Conservation (phyloP, 2,797 vertebrate genomes). For the Sebastes trivittatus region DNA sequence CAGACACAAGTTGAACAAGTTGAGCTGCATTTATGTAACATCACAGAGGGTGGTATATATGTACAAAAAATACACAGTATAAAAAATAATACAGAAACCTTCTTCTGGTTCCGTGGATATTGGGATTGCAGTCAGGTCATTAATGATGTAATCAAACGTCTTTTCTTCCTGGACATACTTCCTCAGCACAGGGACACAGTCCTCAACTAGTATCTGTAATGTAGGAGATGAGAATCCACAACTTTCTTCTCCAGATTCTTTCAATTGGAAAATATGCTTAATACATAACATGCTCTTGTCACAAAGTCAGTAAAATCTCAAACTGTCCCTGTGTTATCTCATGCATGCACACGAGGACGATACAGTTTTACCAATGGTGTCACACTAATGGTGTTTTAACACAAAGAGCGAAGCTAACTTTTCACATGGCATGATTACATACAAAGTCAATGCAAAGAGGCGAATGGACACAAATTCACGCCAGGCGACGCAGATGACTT, state of each 20-base stretch:
- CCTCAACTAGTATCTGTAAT: slow-evolving; percentile 92
- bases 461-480: too few species aligned
- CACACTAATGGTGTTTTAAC: background rate
- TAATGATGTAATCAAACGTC: slow-evolving; percentile 97
- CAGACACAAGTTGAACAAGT: background rate
- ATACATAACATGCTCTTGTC: background rate
- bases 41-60: background rate
- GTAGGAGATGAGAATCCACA: background rate
- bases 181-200: slow-evolving; percentile 97
- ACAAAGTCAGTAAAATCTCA: background rate
- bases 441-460: too few species aligned
- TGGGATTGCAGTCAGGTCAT: slow-evolving; percentile 96
- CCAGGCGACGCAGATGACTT: background rate
- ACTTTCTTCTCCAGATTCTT: background rate
- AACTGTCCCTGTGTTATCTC: background rate
- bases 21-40: background rate
- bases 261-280: background rate
- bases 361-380: background rate
- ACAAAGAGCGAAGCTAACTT: too few species aligned
- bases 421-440: too few species aligned
- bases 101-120: slow-evolving; percentile 98
- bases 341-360: background rate
- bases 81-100: slow-evolving; percentile 77
- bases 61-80: background rate
- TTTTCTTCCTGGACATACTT: slow-evolving; percentile 95